Conservation (phyloP, 2,797 vertebrate species). For the Malurus leucopterus region DNA sequence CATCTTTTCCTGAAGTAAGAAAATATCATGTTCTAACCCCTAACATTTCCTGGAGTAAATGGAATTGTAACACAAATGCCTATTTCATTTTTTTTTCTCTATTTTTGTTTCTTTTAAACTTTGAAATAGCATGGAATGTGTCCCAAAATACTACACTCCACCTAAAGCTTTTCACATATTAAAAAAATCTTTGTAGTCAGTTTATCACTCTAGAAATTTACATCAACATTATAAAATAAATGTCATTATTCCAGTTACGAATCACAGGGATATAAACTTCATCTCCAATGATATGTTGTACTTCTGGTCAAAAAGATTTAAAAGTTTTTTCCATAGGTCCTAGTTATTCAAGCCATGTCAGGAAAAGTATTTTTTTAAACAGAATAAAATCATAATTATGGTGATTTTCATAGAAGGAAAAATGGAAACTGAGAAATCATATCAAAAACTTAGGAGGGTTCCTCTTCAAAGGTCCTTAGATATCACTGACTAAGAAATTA, state of each 20-base stretch:
- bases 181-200: not conserved
- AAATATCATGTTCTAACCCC: not conserved
- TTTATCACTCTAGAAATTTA: not conserved
- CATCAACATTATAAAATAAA: not conserved
- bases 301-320: not conserved
- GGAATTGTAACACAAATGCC: not conserved
- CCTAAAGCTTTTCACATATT: not conserved
- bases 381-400: not conserved
- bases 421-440: not conserved
- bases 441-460: not conserved
- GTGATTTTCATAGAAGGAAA: not conserved
- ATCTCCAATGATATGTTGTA: not conserved
- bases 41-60: not conserved
- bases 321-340: not conserved
- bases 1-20: not conserved
- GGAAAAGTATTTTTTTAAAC: not conserved
- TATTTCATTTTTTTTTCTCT: not conserved
- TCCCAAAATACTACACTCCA: not conserved
- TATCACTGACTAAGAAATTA: not conserved
- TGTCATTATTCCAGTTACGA: not conserved
- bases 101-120: not conserved
- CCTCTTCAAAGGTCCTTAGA: not conserved
- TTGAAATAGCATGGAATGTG: not conserved
- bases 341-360: not conserved
- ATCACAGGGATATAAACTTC: not conserved